Base-by-base conservation (phyloP, 2,888 invertebrate species). In the Epinotia demarniana region DNA sequence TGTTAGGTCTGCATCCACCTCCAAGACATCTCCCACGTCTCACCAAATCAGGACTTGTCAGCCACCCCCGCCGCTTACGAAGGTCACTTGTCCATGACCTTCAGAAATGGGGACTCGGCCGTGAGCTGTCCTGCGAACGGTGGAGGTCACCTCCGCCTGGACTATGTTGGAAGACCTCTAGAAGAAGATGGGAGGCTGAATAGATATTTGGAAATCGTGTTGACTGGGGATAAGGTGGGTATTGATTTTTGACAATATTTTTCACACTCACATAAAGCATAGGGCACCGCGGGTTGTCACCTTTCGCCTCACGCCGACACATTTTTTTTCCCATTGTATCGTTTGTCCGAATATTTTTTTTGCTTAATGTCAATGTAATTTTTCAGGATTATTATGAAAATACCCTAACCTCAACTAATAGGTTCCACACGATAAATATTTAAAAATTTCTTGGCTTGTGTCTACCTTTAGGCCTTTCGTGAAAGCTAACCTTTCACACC, bases 171-270 rank as follows among this genome's bases (percentile, higher is more conserved):
- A 0, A 77, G 81, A 0, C 89, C 89, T 0, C 81, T 83, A 55
- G 81, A 83, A 5, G 66, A 81, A 1, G 80, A 83, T 6, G 83
- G 84, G 0, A 79, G 76, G 1, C 55, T 83, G 16, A 82, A 86
- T 61, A 85, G 88, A 75, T 77, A 82, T 16, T 87, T 87, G 5
- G 85, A 87, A 12, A 81, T 89, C 0, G 84, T 84, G 39, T 81
- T 90, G 11, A 81, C 81, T 72, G 92, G 91, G 0, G 85, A 83
- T 16, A 87, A 89, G 81, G 92, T 92, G n/a, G 83, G 80, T 53
- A n/a, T 53, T 53, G 53, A 53, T n/a, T 49, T 39, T 60, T 27
- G 3, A 3, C 12, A 49, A 49, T 16, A 33, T 33, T 33, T 33
- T 33, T 33, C 8, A 16, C 12, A 43, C 43, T 43, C 9, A 43